Evolutionary conservation across 2,113 vertebrate species (phyloP).

Genomic region (Lagenorhynchus albirostris): DNA sequence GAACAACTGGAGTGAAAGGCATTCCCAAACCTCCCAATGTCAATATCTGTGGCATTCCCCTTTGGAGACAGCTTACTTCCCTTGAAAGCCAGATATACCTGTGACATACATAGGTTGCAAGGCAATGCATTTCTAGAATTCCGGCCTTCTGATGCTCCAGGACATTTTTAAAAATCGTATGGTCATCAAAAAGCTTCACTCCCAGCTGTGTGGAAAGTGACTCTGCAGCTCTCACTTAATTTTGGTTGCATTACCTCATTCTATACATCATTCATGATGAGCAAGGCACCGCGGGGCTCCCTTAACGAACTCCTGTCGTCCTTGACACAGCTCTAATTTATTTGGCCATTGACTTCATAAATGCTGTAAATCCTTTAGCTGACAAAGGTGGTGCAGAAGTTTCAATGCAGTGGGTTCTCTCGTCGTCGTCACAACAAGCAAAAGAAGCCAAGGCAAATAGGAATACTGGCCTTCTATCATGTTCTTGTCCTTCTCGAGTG

Average conservation of each 20-base stretch:
- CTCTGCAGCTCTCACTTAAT: conserved; percentile 61
- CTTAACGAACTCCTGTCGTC: conserved; percentile 24
- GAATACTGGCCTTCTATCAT: conserved; percentile 12
- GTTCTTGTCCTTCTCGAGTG: not conserved
- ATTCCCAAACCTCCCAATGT: not conserved
- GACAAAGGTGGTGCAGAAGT: not conserved
- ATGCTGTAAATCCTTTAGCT: not conserved
- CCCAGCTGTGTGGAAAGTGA: conserved; percentile 69
- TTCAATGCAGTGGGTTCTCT: not conserved
- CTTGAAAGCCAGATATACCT: not conserved
- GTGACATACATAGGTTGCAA: not conserved
- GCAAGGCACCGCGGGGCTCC: conserved; percentile 48
- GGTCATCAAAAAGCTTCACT: conserved; percentile 63
- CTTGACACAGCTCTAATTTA: conserved; percentile 66
- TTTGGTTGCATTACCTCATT: conserved; percentile 72
- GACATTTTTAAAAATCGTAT: conserved; percentile 49
- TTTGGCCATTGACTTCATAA: conserved; percentile 37
- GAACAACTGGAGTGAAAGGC: not conserved
- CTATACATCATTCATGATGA: conserved; percentile 74
- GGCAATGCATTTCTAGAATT: conserved; percentile 30
- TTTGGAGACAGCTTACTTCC: not conserved
- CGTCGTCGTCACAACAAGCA: conserved; percentile 4
- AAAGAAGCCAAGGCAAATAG: not conserved
- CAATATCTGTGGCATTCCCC: not conserved
- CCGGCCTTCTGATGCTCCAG: conserved; percentile 36